Evolutionary conservation across 2,888 invertebrate genomes (phyloP), one percentile per base, ranked within the genome.

Genomic region (Ophion slaviceki): DNA sequence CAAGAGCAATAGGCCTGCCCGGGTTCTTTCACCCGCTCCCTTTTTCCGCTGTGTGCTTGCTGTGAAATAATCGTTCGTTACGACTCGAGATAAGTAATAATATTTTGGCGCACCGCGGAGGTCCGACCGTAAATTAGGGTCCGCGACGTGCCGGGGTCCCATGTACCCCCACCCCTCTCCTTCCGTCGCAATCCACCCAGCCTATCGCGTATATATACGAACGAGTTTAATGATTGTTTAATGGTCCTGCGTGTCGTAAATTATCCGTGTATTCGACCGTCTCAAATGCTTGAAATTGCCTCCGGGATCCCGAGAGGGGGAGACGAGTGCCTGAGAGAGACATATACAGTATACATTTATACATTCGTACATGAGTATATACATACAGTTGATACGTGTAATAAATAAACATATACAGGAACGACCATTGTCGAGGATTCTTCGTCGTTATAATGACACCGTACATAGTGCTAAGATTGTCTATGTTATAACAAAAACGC

Each of bases 161-260:
- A 32, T 20, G 83, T 80, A 78, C 81, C 77, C 53, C 76, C 57
- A 53, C 57, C 75, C 79, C 71, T 80, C 82, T 80, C 85, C 87
- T 67, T 83, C 76, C 67, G 62, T 74, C 47, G 61, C 61, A 40
- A 68, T 59, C 47, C 76, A 62, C 84, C 59, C 76, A 74, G 80
- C 86, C 75, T 74, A 81, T 74, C 40, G 66, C 81, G 86, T 86
- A 68, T 66, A 83, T 82, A 87, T 85, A 87, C 92, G 92, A 93
- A 93, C 93, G 92, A 93, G 93, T 93, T 93, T 94, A 94, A 94
- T 93, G 94, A 94, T 93, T 93, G 94, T 94, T 94, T 94, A 94
- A 94, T 93, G 93, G 92, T 91, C 91, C 91, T 91, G 90, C 91
- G 92, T 91, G 92, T 93, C 93, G 91, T 94, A 94, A 94, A 94